Conservation (phyloP, 2,797 vertebrate genomes). For the Pseudochromis fuscus region DNA sequence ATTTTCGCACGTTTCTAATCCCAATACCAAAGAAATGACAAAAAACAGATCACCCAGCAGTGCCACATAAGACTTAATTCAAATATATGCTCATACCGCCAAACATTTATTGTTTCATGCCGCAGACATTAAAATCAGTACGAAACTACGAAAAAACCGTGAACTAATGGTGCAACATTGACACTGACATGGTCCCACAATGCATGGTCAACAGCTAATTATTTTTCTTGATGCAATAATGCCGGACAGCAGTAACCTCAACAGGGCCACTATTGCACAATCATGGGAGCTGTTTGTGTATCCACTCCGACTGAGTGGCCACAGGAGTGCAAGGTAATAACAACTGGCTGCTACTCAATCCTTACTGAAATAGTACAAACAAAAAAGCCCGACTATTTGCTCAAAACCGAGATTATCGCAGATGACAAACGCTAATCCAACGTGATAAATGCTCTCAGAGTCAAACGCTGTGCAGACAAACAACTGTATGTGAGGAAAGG, state of each 20-base stretch:
- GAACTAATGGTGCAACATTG: not conserved
- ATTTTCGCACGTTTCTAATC: not conserved
- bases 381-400: conserved; percentile 17
- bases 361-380: conserved; percentile 26
- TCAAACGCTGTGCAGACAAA: conserved; percentile 44
- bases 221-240: conserved; percentile 47
- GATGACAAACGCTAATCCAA: conserved; percentile 47
- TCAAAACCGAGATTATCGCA: conserved; percentile 41
- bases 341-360: conserved; percentile 45
- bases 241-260: conserved; percentile 50
- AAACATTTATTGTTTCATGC: not conserved
- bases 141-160: not conserved
- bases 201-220: conserved; percentile 11
- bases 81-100: not conserved
- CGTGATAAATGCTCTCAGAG: conserved; percentile 49
- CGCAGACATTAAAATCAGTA: not conserved
- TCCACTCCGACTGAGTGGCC: conserved; percentile 56
- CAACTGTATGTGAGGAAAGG: conserved; percentile 43
- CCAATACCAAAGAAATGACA: conserved; percentile 3
- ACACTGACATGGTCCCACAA: conserved; percentile 21
- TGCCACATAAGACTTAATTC: too few species aligned
- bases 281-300: conserved; percentile 62
- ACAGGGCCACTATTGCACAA: conserved; percentile 72
- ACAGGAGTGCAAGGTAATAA: conserved; percentile 49
- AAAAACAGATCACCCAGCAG: not conserved